Percentiles rank a stretch among this genome's conserved stretches.
Evolutionary conservation across 1,140 invertebrate species (phyloP).

Genomic region (Hylyphantes graminicola): DNA sequence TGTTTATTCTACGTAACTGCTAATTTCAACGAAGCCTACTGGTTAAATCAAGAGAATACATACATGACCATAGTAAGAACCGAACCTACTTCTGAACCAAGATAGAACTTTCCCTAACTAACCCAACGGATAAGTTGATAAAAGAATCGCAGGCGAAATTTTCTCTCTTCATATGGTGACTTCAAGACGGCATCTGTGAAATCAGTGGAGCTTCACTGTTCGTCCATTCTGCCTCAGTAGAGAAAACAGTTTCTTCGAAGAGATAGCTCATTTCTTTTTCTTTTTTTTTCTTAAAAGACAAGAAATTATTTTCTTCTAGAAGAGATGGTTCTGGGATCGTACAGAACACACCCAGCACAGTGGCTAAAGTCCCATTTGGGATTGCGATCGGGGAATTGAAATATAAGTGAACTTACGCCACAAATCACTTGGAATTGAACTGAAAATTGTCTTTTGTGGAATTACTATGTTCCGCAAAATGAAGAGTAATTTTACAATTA

Average conservation of each 20-base stretch:
- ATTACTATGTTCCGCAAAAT: too few species aligned
- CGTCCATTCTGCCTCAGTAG: conserved; percentile 48
- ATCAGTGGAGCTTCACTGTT: conserved; percentile 53
- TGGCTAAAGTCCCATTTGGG: conserved; percentile 5
- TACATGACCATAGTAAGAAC: too few species aligned
- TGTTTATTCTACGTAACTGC: too few species aligned
- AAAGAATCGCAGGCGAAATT: conserved; percentile 43
- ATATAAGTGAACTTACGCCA: not conserved
- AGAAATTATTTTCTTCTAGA: conserved; percentile 41
- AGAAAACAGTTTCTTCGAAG: conserved; percentile 55
- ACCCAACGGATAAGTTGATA: conserved; percentile 43
- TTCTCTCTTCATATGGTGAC: conserved; percentile 43
- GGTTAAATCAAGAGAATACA: too few species aligned
- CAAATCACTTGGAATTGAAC: not conserved
- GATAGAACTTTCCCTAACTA: not conserved
- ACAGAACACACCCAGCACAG: not conserved
- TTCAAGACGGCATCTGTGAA: conserved; percentile 54
- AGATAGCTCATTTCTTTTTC: conserved; percentile 35
- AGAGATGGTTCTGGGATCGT: conserved; percentile 29
- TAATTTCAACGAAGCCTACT: too few species aligned
- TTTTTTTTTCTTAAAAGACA: conserved; percentile 16
- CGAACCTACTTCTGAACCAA: too few species aligned
- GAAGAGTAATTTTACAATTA: too few species aligned
- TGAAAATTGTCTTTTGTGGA: too few species aligned
- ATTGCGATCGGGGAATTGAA: not conserved